These are phyloP conservation scores for Deilephila porcellus DNA, from an alignment of 2,888 invertebrate genomes.

Conservation along the genomic window DNA sequence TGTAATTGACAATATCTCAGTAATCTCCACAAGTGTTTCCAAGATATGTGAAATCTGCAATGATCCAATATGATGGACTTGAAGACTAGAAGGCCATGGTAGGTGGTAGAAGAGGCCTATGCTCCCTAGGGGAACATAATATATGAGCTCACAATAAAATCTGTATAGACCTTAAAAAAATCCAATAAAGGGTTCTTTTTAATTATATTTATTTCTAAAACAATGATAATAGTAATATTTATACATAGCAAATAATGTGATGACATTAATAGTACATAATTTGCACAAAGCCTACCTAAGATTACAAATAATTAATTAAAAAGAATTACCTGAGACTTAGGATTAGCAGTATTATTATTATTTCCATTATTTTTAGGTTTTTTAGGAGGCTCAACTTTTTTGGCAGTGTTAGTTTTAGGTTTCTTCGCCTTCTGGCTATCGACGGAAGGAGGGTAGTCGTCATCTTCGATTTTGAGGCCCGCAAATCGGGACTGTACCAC, in stretches of 20 bases:
- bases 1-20: no score
- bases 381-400: constrained; percentile 69
- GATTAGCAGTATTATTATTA: constrained; percentile 34
- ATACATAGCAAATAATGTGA: no score
- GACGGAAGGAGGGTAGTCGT: constrained; percentile 78
- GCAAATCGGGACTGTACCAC: constrained; percentile 90
- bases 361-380: constrained; percentile 55
- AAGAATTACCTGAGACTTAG: constrained; percentile 61
- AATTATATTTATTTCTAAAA: not conserved
- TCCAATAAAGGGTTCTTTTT: no score
- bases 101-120: no score
- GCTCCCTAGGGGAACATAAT: no score
- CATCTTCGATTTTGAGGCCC: constrained; percentile 89
- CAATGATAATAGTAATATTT: no score
- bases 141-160: no score
- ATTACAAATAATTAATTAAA: not conserved
- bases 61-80: no score
- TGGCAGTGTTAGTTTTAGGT: constrained; percentile 57
- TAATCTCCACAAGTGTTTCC: no score
- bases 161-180: no score
- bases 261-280: not conserved
- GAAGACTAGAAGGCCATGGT: no score
- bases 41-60: no score
- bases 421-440: constrained; percentile 74
- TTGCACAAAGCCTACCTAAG: not conserved